phyloP scores from a whole-genome alignment of 2,888 invertebrate genomes.

The Diarsia mendica region DNA sequence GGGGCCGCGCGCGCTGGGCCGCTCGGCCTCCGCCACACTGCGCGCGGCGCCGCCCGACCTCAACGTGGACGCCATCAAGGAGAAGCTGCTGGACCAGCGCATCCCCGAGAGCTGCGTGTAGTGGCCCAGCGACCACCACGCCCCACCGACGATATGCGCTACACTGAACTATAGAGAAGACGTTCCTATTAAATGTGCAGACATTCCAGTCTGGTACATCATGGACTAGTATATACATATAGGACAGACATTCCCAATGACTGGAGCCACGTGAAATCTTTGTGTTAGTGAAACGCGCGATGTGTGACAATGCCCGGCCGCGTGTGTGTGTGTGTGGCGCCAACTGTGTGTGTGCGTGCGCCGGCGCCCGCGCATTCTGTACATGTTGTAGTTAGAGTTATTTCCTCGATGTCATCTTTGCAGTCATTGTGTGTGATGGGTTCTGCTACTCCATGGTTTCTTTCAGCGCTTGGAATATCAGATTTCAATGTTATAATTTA shows the following conservation, averaged over 20 bases:
- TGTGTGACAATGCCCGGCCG: constrained; percentile 16
- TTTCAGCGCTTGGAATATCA: constrained; percentile 31
- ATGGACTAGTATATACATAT: constrained; percentile 4
- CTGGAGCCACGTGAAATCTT: constrained; percentile 6
- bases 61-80: constrained; percentile 96
- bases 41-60: constrained; percentile 87
- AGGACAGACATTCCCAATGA: background rate
- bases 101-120: constrained; percentile 97
- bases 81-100: constrained; percentile 95
- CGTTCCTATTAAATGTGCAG: constrained; percentile 6
- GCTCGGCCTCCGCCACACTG: constrained; percentile 88
- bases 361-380: constrained; percentile 63
- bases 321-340: background rate
- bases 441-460: constrained; percentile 32
- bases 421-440: constrained; percentile 47
- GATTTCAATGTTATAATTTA: constrained; percentile 19
- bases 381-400: constrained; percentile 75
- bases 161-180: constrained; percentile 2
- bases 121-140: constrained; percentile 66
- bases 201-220: constrained; percentile 20
- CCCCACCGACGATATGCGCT: background rate
- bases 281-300: constrained; percentile 23
- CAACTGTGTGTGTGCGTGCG: background rate
- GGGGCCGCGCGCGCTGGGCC: constrained; percentile 75
- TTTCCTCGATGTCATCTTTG: constrained; percentile 56